Conservation (phyloP, 2,888 invertebrate genomes). For the Temnothorax rugatulus region DNA sequence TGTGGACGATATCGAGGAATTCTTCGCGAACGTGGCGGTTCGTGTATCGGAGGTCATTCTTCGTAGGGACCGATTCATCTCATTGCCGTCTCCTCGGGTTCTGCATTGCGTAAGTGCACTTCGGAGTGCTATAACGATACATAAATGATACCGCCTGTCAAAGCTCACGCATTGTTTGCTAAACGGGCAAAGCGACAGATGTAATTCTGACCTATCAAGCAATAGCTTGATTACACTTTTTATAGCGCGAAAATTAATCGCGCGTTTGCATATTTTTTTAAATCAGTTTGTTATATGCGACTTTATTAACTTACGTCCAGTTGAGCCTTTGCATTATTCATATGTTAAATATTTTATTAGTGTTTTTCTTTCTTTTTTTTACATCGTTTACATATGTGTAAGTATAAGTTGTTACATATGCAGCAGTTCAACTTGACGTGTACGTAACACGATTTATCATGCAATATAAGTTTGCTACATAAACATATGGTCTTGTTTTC, state of each 20-base stretch:
- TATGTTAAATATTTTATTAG: background rate
- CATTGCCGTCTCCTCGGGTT: background rate
- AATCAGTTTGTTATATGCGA: background rate
- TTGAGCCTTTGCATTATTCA: background rate
- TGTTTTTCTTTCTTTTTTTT: background rate
- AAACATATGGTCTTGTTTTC: background rate
- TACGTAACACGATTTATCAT: background rate
- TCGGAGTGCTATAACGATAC: background rate
- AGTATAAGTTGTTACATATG: background rate
- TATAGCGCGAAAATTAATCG: background rate
- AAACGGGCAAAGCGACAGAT: background rate
- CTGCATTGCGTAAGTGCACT: background rate
- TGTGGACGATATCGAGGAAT: background rate
- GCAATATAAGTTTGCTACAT: background rate
- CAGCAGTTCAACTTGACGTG: background rate
- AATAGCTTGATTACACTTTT: too few species aligned
- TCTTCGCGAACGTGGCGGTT: background rate
- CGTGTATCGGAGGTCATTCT: too few species aligned
- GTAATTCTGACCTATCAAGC: background rate
- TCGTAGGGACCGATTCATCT: background rate
- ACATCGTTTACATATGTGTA: background rate
- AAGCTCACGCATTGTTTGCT: background rate
- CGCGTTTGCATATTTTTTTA: background rate
- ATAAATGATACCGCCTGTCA: too few species aligned
- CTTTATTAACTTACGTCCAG: background rate